Evolutionary conservation across 2,797 vertebrate genomes (phyloP), one percentile per base, ranked within the genome.

Genomic region (Enteromius anoplus): DNA sequence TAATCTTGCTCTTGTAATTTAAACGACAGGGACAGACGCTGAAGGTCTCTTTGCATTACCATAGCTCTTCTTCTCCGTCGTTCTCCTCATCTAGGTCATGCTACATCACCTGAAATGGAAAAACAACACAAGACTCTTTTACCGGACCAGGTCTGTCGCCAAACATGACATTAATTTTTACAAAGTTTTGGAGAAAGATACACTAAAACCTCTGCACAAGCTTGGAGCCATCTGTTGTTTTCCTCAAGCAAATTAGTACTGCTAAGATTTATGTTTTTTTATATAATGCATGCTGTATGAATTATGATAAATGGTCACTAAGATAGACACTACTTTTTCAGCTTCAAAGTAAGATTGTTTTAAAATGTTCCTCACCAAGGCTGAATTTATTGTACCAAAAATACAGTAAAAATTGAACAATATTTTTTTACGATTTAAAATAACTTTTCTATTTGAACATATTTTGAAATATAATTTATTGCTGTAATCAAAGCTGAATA

Each of bases 1-100:
- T 85, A 70, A 88, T 88, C 84, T 83, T 78, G 62, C 81, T 85
- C 72, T 85, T 76, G 69, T 86, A 78, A 85, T 85, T 83, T 75
- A 84, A 87, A 77, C 19, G 81, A 86, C 51, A 75, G 23, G 78
- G 86, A 80, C 75, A 86, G 55, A 80, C 51, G 6, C 76, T 84
- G 76, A 84, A 80, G 79, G 76, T 78, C 81, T 65, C 58, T 81
- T 40, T 84, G 53, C 51, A 75, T 84, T 62, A 45, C 40, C 58
- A 75, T 29, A 62, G 34, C 45, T 80, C 55, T 82, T 49, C 62
- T 64, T 65, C 83, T 77, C 65, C 15, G 10, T 64, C 60, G 49
- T 19, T 64, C 23, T 65, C 11, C 14, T 72, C 60, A 68, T 72
- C 55, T 75, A 45, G 51, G 34, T 40, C 19, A n/a, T 7, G 37